Conservation (phyloP, 2,113 vertebrate genomes). For the Meles meles region DNA sequence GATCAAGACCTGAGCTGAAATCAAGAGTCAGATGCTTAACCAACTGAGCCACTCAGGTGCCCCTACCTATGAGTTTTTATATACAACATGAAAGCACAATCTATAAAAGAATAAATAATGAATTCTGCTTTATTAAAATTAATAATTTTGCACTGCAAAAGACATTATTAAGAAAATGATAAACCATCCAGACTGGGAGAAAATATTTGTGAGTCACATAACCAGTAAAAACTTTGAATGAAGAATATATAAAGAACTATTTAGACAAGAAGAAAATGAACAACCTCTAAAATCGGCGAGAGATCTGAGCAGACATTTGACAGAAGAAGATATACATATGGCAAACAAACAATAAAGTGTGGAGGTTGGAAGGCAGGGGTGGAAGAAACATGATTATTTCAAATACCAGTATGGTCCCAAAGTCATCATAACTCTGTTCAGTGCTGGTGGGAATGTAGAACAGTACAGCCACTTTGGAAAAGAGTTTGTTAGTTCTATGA, state of each 20-base stretch:
- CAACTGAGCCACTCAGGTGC: background rate
- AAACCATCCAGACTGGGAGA: background rate
- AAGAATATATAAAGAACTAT: background rate
- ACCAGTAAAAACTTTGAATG: background rate
- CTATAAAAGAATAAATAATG: background rate
- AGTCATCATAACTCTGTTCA: background rate
- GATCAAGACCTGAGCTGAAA: background rate
- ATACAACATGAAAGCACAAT: background rate
- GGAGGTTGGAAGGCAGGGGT: background rate
- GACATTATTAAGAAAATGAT: background rate
- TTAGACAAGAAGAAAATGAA: background rate
- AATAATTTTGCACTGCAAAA: background rate
- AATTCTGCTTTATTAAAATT: background rate
- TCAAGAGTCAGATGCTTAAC: background rate
- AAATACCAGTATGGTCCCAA: background rate
- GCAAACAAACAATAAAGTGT: background rate
- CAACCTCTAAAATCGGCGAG: background rate
- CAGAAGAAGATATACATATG: background rate
- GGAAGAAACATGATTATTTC: background rate
- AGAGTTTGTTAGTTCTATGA: background rate
- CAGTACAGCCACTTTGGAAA: background rate
- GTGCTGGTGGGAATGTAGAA: background rate
- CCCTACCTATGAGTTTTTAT: background rate
- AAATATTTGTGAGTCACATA: background rate
- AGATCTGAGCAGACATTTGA: background rate